Evolutionary conservation across 2,113 vertebrate genomes (phyloP).

Genomic region (Tyrannus savana): DNA sequence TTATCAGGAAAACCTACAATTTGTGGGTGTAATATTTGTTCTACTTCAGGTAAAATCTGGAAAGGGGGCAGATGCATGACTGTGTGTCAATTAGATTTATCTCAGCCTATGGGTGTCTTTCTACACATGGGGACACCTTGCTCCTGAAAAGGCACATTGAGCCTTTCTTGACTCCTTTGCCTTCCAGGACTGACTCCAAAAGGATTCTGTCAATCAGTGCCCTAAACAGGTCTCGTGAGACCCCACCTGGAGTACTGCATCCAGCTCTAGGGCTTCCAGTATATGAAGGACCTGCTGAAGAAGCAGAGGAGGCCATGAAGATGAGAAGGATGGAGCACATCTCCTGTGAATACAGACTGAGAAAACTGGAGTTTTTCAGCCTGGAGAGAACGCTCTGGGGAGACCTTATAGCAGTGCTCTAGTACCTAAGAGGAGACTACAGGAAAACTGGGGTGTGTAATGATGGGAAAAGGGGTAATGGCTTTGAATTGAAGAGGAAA

Average conservation of each 20-base stretch:
- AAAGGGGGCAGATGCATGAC: rapidly evolving
- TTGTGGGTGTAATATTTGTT: background rate
- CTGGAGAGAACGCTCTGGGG: background rate
- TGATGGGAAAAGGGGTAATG: background rate
- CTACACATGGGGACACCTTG: background rate
- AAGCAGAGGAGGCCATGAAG: background rate
- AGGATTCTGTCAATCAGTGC: background rate
- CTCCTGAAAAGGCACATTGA: background rate
- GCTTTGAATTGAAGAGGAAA: background rate
- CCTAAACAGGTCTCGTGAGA: background rate
- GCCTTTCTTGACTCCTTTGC: background rate
- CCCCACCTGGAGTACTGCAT: background rate
- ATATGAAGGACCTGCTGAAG: background rate
- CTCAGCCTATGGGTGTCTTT: background rate
- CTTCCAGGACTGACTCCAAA: background rate
- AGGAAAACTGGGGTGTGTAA: background rate
- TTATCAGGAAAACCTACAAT: background rate
- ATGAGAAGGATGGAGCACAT: background rate
- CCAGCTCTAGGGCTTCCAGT: background rate
- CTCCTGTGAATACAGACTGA: background rate
- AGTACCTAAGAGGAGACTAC: background rate
- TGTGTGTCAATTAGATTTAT: background rate
- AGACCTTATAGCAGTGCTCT: background rate
- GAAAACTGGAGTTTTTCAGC: background rate
- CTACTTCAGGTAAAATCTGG: background rate